Base-by-base conservation (phyloP, 2,888 invertebrate species). In the Exephanes ischioxanthus region DNA sequence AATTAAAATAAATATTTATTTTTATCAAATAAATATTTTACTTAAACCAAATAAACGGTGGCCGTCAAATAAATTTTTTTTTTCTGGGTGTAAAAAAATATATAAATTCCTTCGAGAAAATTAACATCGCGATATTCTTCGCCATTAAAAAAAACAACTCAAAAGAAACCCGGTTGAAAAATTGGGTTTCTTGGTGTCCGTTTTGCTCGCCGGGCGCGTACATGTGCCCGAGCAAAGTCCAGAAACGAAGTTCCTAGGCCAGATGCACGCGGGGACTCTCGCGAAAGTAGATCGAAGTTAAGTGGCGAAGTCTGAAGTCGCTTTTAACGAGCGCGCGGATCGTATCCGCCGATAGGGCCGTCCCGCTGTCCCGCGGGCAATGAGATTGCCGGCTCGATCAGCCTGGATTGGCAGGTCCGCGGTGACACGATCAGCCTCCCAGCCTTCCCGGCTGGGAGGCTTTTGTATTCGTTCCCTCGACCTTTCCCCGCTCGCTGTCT, bases 251-350 rank as follows among this genome's bases (percentile, higher is more conserved):
- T 30, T 14, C 30, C 33, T 51, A 30, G 16, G 68, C 14, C 19
- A 68, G 7, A 66, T 45, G 61, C 26, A 61, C 45, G 11, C 41
- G 45, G 11, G 78, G 84, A 84, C 88, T 86, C 87, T 89, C 86
- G 87, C 87, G 88, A 88, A 90, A 90, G 89, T 88, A 85, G 87
- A 88, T 89, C 86, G 89, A 85, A 90, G 87, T 85, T 89, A 88
- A 90, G 87, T 87, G 88, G 87, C 84, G 86, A 87, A 88, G 86
- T 87, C 45, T 45, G 16, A 81, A 78, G 80, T 78, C 78, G 86
- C 87, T 89, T 89, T 90, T 90, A 91, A 91, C 89, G 90, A 91
- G 90, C 77, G 58, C 19, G 70, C 87, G 88, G 90, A 90, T 91
- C 88, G 89, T 88, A 90, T 91, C 87, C 81, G 85, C 80, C 86